phyloP scores from a whole-genome alignment of 2,888 invertebrate species.

The Ectemnius cavifrons region DNA sequence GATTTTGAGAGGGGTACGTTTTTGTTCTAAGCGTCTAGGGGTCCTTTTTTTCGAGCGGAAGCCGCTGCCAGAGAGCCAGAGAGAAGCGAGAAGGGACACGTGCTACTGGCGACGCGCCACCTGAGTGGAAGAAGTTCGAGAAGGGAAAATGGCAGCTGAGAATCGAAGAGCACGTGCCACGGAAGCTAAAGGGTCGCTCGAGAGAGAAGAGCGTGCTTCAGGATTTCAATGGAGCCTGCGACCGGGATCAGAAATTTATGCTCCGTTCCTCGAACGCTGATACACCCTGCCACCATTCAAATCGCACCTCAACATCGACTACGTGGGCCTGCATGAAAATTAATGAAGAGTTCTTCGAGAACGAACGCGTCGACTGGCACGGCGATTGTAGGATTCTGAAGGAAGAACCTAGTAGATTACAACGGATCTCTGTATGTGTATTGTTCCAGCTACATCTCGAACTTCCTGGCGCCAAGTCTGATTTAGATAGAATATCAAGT shows the following conservation, averaged over 20 bases:
- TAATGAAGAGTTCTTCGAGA: conserved; percentile 38
- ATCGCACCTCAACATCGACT: conserved; percentile 38
- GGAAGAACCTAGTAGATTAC: no score
- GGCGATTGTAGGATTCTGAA: no score
- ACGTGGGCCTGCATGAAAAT: conserved; percentile 59
- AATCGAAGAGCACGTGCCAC: conserved; percentile 61
- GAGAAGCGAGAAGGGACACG: conserved; percentile 43
- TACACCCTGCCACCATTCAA: conserved; percentile 53
- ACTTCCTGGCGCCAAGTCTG: no score
- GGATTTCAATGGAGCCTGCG: conserved; percentile 56
- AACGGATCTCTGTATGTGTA: no score
- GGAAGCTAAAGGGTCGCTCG: conserved; percentile 35
- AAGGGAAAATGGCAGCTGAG: conserved; percentile 53
- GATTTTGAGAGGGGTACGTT: conserved; percentile 29
- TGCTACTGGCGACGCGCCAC: conserved; percentile 53
- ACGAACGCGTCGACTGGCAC: neutral
- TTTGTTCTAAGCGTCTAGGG: conserved; percentile 50
- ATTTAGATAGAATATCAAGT: no score
- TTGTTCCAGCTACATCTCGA: no score
- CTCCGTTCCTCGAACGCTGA: conserved; percentile 56
- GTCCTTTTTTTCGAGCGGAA: conserved; percentile 55
- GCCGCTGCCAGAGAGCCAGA: conserved; percentile 27
- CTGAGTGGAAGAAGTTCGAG: conserved; percentile 42
- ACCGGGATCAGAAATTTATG: conserved; percentile 62
- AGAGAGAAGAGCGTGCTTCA: conserved; percentile 30